phyloP scores from a whole-genome alignment of 2,113 vertebrate species.

The Oenanthe melanoleuca region DNA sequence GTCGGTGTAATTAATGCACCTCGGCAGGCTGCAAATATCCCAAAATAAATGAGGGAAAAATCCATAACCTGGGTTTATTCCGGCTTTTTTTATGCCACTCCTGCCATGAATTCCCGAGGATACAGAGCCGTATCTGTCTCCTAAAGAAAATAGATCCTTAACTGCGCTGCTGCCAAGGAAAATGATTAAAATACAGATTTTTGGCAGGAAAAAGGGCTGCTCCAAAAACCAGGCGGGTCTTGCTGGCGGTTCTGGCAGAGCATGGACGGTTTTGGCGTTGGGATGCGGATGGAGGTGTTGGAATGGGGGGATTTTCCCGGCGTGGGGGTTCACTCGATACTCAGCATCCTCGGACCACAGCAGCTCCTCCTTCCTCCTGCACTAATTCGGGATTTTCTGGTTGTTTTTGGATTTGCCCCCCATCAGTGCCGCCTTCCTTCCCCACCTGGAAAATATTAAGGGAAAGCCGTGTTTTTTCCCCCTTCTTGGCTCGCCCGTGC shows the following conservation, averaged over 20 bases:
- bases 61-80: neutral
- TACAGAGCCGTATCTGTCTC: conserved; percentile 42
- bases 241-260: neutral
- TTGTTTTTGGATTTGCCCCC: neutral
- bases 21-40: neutral
- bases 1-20: neutral
- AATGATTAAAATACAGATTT: conserved; percentile 8
- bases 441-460: neutral
- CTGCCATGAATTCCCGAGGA: neutral
- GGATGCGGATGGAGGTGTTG: neutral
- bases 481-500: neutral
- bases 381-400: neutral
- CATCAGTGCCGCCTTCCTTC: neutral
- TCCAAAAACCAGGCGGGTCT: neutral
- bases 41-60: neutral
- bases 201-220: conserved; percentile 9
- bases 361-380: neutral
- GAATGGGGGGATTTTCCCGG: neutral
- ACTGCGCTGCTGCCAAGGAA: neutral
- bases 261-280: neutral
- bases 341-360: fast-evolving
- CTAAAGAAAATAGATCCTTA: conserved; percentile 9
- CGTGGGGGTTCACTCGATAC: neutral
- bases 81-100: neutral
- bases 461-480: neutral